Evolutionary conservation across 2,113 vertebrate genomes (phyloP), one percentile per base, ranked within the genome.

Genomic region (Pithys albifrons): DNA sequence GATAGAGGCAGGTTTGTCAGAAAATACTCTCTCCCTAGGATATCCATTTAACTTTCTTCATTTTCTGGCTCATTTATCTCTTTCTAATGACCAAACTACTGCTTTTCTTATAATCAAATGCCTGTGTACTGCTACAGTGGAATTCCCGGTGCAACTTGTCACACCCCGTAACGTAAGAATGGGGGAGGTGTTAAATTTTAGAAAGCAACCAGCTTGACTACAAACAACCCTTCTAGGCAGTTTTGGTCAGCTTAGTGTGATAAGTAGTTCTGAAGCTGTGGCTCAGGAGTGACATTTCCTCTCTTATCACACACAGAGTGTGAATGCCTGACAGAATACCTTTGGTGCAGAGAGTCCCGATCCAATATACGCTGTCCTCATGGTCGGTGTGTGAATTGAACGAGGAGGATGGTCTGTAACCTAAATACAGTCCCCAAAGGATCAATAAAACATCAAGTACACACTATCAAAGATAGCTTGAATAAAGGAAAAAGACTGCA

Each of bases 381-480:
- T 98, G 88, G 99, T 99, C 29, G 99, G 98, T 12, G 99, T 99
- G 93, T 99, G 99, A 90, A 97, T 96, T 23, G 98, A 96, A 64
- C 98, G 98, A 51, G 98, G 98, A 74, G 98, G 97, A 71, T 98
- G 97, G 95, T 99, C 99, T 89, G 98, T 97, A 96, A 98, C 96
- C 99, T 99, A 97, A 85, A 97, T 49, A 94, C 4, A 88, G 28
- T 13, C 25, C 94, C 74, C 78, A 67, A 23, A 97, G 77, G 16
- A 84, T 83, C 87, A 94, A 5, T 82, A 88, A 88, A 37, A 94
- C 64, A 96, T 51, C 75, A 94, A 93, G 65, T 74, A 79, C n/a
- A 86, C 7, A 76, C 19, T 86, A 61, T 9, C 51, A 94, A 41
- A 95, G 39, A 71, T 4, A 85, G 33, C 14, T 17, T 72, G 25